These are phyloP conservation scores for Emys orbicularis DNA, from an alignment of 2,797 vertebrate species.

Conservation along the genomic window DNA sequence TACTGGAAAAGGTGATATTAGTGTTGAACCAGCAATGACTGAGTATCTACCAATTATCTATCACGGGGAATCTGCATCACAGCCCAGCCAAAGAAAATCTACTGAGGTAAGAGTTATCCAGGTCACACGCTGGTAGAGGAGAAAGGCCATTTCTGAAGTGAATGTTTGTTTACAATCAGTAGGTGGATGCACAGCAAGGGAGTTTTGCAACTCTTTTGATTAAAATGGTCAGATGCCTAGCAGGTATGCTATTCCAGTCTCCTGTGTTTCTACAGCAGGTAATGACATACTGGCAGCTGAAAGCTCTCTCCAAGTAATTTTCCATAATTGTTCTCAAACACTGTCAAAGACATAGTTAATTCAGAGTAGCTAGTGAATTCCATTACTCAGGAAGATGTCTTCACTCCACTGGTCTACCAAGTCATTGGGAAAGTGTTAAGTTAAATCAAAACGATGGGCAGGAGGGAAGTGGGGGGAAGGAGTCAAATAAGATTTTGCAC, in stretches of 20 bases:
- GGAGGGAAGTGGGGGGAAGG: not conserved
- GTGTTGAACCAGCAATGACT: not conserved
- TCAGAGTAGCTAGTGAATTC: not conserved
- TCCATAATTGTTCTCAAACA: not conserved
- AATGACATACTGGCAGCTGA: not conserved
- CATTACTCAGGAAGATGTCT: not conserved
- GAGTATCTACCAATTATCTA: not conserved
- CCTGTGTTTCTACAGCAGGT: not conserved
- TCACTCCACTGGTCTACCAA: not conserved
- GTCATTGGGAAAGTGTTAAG: no score
- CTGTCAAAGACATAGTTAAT: not conserved
- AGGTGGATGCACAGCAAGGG: not conserved
- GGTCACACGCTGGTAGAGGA: not conserved
- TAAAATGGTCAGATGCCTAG: not conserved
- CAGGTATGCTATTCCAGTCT: not conserved
- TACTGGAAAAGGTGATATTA: not conserved
- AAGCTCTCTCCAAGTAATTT: not conserved
- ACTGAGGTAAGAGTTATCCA: not conserved
- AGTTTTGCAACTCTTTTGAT: not conserved
- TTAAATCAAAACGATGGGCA: not conserved
- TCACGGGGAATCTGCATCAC: not conserved
- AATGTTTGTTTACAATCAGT: not conserved
- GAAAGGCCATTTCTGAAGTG: not conserved
- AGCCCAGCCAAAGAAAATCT: not conserved
- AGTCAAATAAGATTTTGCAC: not conserved